Evolutionary conservation across 1,140 invertebrate genomes (phyloP), one percentile per base, ranked within the genome.

Genomic region (Bombus sibiricus): DNA sequence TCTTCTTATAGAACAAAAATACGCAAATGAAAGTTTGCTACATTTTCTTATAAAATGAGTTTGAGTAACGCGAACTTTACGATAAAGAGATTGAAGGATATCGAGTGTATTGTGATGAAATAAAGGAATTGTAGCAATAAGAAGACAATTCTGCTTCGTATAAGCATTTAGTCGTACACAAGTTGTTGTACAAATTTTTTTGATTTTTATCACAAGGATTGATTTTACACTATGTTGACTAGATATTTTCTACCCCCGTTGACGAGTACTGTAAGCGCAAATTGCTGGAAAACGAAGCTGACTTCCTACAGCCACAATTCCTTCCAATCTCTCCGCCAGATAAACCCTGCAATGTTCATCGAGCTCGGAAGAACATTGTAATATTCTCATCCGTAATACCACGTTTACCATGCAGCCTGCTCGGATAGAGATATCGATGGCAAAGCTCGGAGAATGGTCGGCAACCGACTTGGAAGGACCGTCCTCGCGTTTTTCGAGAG

Each of bases 351-450:
- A 34, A 68, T 22, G 18, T 68, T 68, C 66, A 18, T 34, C 32
- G 32, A 32, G 6, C 64, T 37, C 3, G 28, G 13, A 18, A 37
- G 25, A 53, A 53, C 12, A n/a, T 22, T 41, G 13, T 41, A 53
- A 53, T 71, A 71, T 43, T 15, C 28, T 13, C 37, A 10, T 25
- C 69, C 10, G 34, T 68, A 68, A 68, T 68, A 15, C 34, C 66
- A 68, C 34, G 66, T 34, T 68, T 3, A 34, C 8, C 66, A 22
- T 18, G 13, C 13, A 18, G 2, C 15, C 13, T 37, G 18, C 32
- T 34, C 22, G 32, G 53, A 86, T 59, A 47, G 47, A 47, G 59
- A 82, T 72, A 77, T 77, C 71, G 73, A 75, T 39, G 37, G 32
- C 22, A 72, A 57, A 71, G 34, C 83, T 25, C 34, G 8, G 59